Evolutionary conservation across 2,113 vertebrate genomes (phyloP).

Genomic region (Leptobrachium ailaonicum): DNA sequence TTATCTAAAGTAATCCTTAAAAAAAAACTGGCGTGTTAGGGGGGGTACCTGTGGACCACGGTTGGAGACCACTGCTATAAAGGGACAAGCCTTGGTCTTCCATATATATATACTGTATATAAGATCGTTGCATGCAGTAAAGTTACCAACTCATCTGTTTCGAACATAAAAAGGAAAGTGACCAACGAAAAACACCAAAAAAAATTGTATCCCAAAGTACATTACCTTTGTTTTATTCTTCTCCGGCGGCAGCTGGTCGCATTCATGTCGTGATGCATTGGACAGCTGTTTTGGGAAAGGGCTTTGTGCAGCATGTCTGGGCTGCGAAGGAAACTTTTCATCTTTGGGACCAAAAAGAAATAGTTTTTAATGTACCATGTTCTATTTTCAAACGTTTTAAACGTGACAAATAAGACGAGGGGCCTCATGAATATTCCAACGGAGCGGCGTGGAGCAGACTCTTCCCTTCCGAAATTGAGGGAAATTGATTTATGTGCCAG

Average conservation of each 20-base stretch:
- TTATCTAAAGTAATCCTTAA: too few relatives aligned
- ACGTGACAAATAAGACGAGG: conserved; percentile 19
- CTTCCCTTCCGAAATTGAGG: conserved; percentile 8
- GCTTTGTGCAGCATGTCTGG: conserved; percentile 7
- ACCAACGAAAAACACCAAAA: neutral
- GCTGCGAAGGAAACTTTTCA: conserved; percentile 18
- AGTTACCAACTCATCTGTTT: neutral
- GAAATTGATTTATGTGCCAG: too few relatives aligned
- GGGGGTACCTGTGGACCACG: too few relatives aligned
- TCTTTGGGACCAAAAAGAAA: conserved; percentile 23
- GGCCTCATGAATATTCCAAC: conserved; percentile 24
- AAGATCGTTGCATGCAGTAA: neutral
- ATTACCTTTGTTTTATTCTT: conserved; percentile 23
- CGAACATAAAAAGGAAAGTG: neutral
- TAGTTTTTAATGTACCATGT: neutral
- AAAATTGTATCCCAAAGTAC: conserved; percentile 21
- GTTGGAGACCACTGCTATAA: too few relatives aligned
- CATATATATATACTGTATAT: too few relatives aligned
- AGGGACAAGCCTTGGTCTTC: too few relatives aligned
- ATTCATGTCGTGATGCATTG: conserved; percentile 20
- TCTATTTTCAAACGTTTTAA: conserved; percentile 30
- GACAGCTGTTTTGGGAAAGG: conserved; percentile 38
- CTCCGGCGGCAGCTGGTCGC: conserved; percentile 26
- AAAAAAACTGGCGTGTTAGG: too few relatives aligned
- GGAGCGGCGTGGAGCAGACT: neutral